Evolutionary conservation across 2,888 invertebrate species (phyloP), one percentile per base, ranked within the genome.

Genomic region (Pollenia labialis): DNA sequence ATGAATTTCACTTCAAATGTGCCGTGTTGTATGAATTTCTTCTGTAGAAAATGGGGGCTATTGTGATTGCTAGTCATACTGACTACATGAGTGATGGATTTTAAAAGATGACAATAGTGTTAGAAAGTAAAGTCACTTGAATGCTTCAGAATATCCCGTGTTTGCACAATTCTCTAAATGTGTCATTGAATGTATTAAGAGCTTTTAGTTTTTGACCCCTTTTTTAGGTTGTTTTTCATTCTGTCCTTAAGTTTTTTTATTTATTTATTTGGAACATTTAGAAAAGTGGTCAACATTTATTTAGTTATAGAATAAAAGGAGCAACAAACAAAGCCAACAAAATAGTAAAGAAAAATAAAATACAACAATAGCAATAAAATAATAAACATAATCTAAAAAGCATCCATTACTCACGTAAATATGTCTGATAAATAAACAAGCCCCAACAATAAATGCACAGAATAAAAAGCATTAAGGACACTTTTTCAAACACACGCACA

Each of bases 381-480:
- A 81, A 76, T 79, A 79, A 80, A 79, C 69, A 85, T 82, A 86
- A 86, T 69, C 82, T 82, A 86, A 82, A 75, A 80, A 82, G 85
- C 85, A 80, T 86, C 82, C 82, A 86, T 86, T 86, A 86, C 82
- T 82, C 79, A 79, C 85, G 75, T 86, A 82, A 82, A 80, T 82
- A 66, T 74, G 72, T 77, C 74, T 76, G 71, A 56, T 71, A 75
- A 76, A 71, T 60, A 81, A 85, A 76, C 71, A 85, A 56, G 18
- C 56, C 48, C 42, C 14, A 62, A 62, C 62, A 64, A 77, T 42
- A 62, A 69, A 83, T 54, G 48, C 54, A 40, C 62, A 69, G 40
- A 69, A 58, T 3, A 23, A 64, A 56, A 40, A 64, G 64, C 11
- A 82, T 62, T 76, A 62, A 71, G 64, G 56, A 58, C 56, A 44